Evolutionary conservation across 2,888 invertebrate genomes (phyloP).

Genomic region (Platerodrilus igneus): DNA sequence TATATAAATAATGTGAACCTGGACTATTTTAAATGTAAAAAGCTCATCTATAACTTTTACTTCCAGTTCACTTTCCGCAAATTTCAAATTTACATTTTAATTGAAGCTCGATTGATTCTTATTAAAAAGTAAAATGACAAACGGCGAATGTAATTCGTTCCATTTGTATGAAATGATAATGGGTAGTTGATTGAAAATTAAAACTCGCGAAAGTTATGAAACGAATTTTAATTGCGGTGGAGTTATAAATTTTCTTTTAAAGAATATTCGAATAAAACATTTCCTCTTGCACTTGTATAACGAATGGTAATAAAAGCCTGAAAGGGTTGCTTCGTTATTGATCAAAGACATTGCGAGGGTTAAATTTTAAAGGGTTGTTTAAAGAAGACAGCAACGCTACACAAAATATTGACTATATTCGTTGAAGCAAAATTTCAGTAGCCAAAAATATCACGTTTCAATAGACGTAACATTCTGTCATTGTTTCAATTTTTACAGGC

Average conservation of each 20-base stretch:
- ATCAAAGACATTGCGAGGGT: slow-evolving; percentile 23
- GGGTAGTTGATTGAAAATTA: slow-evolving; percentile 24
- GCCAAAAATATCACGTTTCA: no score
- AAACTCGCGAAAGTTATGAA: slow-evolving; percentile 18
- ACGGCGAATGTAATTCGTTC: slow-evolving; percentile 19
- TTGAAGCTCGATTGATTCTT: slow-evolving; percentile 33
- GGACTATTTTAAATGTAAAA: slow-evolving; percentile 1
- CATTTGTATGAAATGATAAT: slow-evolving; percentile 23
- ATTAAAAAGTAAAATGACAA: slow-evolving; percentile 26
- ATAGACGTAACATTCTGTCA: no score
- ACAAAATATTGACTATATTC: no score
- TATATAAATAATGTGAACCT: no score
- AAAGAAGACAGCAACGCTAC: no score
- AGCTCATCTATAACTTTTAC: no score
- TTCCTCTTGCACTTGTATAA: slow-evolving; percentile 13
- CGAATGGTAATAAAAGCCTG: slow-evolving; percentile 21
- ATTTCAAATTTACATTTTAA: slow-evolving; percentile 31
- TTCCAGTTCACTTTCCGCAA: slow-evolving; percentile 21
- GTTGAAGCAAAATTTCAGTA: no score
- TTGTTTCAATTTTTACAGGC: no score
- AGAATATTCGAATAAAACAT: not conserved
- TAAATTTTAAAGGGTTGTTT: no score
- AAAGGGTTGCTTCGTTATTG: slow-evolving; percentile 24
- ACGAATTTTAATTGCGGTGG: slow-evolving; percentile 16
- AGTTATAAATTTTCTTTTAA: not conserved